Percentiles rank a stretch among this genome's conserved stretches.
Evolutionary conservation across 2,888 invertebrate genomes (phyloP).

Genomic region (Adelphocoris suturalis): DNA sequence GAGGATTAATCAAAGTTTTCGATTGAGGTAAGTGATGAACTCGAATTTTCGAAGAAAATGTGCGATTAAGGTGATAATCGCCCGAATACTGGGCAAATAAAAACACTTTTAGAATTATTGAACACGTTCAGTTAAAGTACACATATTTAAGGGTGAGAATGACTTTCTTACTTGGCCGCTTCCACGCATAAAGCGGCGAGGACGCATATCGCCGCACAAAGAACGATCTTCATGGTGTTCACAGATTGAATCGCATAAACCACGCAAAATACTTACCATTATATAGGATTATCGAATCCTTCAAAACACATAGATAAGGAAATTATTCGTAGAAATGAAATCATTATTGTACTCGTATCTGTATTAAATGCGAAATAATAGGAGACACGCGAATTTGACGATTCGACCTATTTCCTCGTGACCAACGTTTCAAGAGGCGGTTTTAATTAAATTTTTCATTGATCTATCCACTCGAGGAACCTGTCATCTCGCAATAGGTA

Average conservation of each 20-base stretch:
- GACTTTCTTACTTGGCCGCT: constrained; percentile 37
- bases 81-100: no score
- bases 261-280: neutral
- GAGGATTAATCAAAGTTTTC: no score
- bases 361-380: neutral
- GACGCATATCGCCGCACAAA: constrained; percentile 34
- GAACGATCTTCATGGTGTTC: constrained; percentile 43
- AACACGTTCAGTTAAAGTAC: no score
- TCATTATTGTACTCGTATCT: neutral
- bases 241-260: neutral
- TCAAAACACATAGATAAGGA: neutral
- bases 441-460: neutral
- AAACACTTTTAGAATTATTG: no score
- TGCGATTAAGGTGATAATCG: no score
- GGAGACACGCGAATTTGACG: neutral
- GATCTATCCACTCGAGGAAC: neutral
- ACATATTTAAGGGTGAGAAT: neutral
- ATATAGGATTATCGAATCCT: neutral
- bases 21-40: no score
- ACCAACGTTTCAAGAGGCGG: neutral
- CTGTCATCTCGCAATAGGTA: neutral
- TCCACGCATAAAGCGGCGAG: constrained; percentile 45
- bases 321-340: neutral
- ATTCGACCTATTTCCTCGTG: neutral
- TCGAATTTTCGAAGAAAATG: no score